Percentiles rank a stretch among this genome's conserved stretches.
These are phyloP conservation scores for Oncorhynchus mykiss DNA, from an alignment of 2,113 vertebrate genomes.

Conservation along the genomic window DNA sequence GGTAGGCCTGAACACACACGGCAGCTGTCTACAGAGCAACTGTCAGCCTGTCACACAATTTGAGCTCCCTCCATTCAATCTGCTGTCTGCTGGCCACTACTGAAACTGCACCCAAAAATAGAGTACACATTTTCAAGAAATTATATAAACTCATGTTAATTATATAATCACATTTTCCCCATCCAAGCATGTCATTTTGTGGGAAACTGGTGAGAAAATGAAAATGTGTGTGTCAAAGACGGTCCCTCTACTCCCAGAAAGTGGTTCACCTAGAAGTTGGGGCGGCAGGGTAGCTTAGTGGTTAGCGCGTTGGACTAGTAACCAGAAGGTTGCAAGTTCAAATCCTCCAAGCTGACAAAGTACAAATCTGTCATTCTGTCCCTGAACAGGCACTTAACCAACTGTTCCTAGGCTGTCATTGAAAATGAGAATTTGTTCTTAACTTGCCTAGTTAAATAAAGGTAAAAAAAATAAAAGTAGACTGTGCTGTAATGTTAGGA, in stretches of 20 bases:
- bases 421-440: no score
- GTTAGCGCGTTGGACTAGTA: no score
- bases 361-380: no score
- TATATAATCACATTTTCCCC: constrained; percentile 30
- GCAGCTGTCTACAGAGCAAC: constrained; percentile 38
- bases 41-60: constrained; percentile 33
- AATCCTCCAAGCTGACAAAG: no score
- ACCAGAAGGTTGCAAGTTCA: no score
- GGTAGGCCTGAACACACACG: constrained; percentile 16
- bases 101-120: background rate
- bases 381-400: no score
- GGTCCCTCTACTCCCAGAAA: constrained; percentile 18
- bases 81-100: constrained; percentile 22
- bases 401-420: no score
- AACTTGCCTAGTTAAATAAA: no score
- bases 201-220: background rate
- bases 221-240: background rate
- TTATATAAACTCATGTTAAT: constrained; percentile 12
- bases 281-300: no score
- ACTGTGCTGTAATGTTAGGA: constrained; percentile 44
- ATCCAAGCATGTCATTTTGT: constrained; percentile 9
- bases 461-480: background rate
- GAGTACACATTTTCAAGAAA: constrained; percentile 14
- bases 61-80: constrained; percentile 15
- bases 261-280: constrained; percentile 34